These are phyloP conservation scores for Onychomys leucogaster DNA, from an alignment of 2,797 vertebrate species.

Conservation along the genomic window DNA sequence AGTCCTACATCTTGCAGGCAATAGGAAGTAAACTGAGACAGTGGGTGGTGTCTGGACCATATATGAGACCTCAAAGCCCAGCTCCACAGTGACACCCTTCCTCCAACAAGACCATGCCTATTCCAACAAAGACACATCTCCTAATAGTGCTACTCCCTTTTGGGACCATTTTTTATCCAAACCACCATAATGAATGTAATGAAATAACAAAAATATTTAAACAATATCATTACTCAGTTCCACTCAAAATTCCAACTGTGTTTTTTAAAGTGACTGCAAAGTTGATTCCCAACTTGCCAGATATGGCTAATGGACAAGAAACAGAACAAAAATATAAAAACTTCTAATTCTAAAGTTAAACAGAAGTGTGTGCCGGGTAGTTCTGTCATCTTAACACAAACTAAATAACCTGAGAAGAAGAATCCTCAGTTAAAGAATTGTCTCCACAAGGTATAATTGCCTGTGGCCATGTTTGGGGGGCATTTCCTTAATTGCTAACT, in stretches of 20 bases:
- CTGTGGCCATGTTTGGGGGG: not conserved
- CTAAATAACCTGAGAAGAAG: not conserved
- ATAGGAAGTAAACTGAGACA: not conserved
- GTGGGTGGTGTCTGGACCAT: not conserved
- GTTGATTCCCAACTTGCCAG: not conserved
- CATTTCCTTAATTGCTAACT: not conserved
- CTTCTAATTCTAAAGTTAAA: not conserved
- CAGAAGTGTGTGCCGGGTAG: not conserved
- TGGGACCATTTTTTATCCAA: not conserved
- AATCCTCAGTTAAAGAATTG: not conserved
- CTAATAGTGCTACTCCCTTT: not conserved
- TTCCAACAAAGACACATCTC: not conserved
- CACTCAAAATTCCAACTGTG: not conserved
- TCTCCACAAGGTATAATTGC: not conserved
- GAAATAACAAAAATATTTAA: not conserved
- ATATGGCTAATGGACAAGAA: not conserved
- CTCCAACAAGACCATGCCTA: not conserved
- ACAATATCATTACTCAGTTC: not conserved
- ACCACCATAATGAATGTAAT: not conserved
- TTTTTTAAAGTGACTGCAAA: not conserved
- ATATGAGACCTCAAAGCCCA: not conserved
- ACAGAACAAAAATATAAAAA: not conserved
- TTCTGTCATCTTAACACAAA: not conserved
- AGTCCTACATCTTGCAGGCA: not conserved
- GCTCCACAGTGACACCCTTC: not conserved